Conservation (phyloP, 2,113 vertebrate genomes). For the Paramormyrops kingsleyae region DNA sequence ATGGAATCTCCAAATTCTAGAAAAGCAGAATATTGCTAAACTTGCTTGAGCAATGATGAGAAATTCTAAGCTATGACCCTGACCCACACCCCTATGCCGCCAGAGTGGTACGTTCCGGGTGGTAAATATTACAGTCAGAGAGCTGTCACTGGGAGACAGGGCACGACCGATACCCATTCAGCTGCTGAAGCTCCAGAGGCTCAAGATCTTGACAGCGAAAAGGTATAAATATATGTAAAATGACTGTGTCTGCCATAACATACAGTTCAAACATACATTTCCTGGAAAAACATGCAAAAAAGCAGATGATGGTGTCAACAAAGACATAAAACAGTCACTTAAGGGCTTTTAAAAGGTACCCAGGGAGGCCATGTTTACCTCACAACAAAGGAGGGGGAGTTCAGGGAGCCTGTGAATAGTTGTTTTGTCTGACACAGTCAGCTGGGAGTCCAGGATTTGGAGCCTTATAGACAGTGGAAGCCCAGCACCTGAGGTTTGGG, state of each 20-base stretch:
- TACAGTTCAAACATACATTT: neutral
- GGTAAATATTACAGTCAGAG: neutral
- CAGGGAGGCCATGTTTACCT: slow-evolving; percentile 21
- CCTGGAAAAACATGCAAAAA: neutral
- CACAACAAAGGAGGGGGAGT: slow-evolving; percentile 52
- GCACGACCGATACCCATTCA: neutral
- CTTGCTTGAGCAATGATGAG: neutral
- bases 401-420: slow-evolving; percentile 44
- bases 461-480: slow-evolving; percentile 57
- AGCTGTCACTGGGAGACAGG: neutral
- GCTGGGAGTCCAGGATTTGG: slow-evolving; percentile 50
- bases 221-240: neutral
- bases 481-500: slow-evolving; percentile 60
- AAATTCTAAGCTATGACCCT: neutral
- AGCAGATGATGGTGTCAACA: neutral
- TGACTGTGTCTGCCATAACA: neutral
- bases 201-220: neutral
- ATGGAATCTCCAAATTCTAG: neutral
- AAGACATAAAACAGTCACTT: neutral
- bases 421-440: slow-evolving; percentile 55
- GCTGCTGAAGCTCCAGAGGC: neutral
- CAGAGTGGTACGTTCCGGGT: neutral
- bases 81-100: neutral
- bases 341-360: slow-evolving; percentile 30
- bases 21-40: neutral